Evolutionary conservation across 2,888 invertebrate species (phyloP).

Genomic region (Leptopilina syphax): DNA sequence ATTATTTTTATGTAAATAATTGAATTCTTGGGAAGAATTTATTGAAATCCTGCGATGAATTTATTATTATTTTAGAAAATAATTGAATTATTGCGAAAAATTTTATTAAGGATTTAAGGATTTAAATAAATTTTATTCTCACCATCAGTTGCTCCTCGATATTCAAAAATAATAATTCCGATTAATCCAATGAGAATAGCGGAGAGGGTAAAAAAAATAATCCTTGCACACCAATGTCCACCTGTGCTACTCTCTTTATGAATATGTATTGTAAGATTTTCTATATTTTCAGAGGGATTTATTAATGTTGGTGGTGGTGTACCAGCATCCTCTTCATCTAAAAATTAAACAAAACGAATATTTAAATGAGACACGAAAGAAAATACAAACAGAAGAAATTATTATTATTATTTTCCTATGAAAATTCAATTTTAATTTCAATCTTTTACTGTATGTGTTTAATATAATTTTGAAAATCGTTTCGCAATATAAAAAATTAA

Average conservation of each 20-base stretch:
- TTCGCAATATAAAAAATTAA: constrained; percentile 6
- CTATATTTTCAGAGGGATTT: constrained; percentile 71
- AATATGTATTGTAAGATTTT: constrained; percentile 88
- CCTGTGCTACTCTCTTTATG: constrained; percentile 87
- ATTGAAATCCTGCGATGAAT: no score
- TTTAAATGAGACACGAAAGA: constrained; percentile 46
- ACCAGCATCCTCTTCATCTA: constrained; percentile 73
- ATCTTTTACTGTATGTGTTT: no score
- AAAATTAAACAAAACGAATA: background rate
- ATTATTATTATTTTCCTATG: no score
- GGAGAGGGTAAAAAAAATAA: constrained; percentile 88
- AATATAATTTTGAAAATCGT: background rate
- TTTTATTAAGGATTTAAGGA: no score
- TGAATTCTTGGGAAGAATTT: no score
- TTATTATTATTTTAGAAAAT: no score
- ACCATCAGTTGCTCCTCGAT: constrained; percentile 88
- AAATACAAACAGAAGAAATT: background rate
- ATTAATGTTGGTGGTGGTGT: constrained; percentile 67
- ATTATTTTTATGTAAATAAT: no score
- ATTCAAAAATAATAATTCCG: constrained; percentile 88
- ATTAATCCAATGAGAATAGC: constrained; percentile 85
- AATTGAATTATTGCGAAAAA: no score
- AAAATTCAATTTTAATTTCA: no score
- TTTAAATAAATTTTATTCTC: no score
- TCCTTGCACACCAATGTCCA: constrained; percentile 90